Evolutionary conservation across 2,113 vertebrate species (phyloP), one percentile per base, ranked within the genome.

Genomic region (Dryoscopus gambensis): DNA sequence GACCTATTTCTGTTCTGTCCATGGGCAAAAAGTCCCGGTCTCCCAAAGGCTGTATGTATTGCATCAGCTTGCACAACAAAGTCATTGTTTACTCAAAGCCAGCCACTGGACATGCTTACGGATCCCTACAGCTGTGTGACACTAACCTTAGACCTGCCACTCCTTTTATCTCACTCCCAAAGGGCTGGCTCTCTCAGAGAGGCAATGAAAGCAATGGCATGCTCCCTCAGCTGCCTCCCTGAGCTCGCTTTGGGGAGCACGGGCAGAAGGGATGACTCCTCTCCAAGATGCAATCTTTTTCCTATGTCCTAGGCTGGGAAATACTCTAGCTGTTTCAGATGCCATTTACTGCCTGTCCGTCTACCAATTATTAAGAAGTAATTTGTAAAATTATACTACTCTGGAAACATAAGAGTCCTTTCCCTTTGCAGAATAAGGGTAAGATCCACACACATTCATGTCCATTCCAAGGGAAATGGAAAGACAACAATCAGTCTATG

Each of bases 161-260:
- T 46, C 25, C 24, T 85, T 83, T 59, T 5, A 50, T 33, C 31
- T 57, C 15, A 2, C 21, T 81, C 13, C 46, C 50, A 27, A 67
- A 76, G 13, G 6, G 8, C 23, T 68, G 53, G 15, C 15, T 77
- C 33, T 77, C 33, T 35, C 15, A 21, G 28, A 35, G 28, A 76
- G 21, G 18, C 86, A 55, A 30, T 13, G 30, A 27, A 89, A 77
- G 27, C 21, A 62, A 18, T 28, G 23, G 15, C 23, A 80, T 3
- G 4, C 15, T 80, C 30, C 39, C 50, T 60, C 2, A 1, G 57
- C 28, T 67, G 31, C n/a, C 19, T 16, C 44, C 23, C 11, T 1
- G 9, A 37, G 19, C 31, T 79, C 1, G 0, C 31, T 17, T 2
- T 13, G 17, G 64, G 52, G 13, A 65, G 10, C 25, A 74, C 2